Evolutionary conservation across 2,113 vertebrate genomes (phyloP).

Genomic region (Myotis yumanensis): DNA sequence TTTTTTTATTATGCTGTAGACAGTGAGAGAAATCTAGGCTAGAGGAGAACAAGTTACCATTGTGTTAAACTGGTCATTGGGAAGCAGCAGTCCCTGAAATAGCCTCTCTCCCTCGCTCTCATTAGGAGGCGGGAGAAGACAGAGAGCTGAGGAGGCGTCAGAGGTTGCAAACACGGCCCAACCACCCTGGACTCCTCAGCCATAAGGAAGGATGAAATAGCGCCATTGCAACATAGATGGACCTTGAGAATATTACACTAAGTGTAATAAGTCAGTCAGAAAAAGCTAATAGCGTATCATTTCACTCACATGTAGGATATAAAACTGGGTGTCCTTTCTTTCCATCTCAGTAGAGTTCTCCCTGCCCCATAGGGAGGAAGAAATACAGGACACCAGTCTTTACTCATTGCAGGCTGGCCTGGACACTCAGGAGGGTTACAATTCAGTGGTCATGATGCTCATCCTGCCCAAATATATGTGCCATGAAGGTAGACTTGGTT

Average conservation of each 20-base stretch:
- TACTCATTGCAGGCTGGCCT: not conserved
- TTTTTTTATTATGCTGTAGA: slow-evolving; percentile 14
- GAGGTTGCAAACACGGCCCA: rapidly evolving
- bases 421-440: no score
- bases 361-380: not conserved
- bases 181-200: not conserved
- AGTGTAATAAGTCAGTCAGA: no score
- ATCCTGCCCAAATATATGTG: not conserved
- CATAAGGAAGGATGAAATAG: no score
- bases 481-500: no score
- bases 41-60: not conserved
- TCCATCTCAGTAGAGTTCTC: not conserved
- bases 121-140: not conserved
- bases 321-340: not conserved
- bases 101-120: not conserved
- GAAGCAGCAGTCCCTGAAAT: not conserved
- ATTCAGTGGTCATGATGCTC: no score
- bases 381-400: not conserved
- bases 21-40: not conserved
- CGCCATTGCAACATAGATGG: no score
- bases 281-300: no score
- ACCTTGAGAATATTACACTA: no score
- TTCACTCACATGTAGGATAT: no score
- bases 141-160: not conserved
- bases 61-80: not conserved